Evolutionary conservation across 2,888 invertebrate genomes (phyloP).

Genomic region (Dicyrtoma fusca): DNA sequence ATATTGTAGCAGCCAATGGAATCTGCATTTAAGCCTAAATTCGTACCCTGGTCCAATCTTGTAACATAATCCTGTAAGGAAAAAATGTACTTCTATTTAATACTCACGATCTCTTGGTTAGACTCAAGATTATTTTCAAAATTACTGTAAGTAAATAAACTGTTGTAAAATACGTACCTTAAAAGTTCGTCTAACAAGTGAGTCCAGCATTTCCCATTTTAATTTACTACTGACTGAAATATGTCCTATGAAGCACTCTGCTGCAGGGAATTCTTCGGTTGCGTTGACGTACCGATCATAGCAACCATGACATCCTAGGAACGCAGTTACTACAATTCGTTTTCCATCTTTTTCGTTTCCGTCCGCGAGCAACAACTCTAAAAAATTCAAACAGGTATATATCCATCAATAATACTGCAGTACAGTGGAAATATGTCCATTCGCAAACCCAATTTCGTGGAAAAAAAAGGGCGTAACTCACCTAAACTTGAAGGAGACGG

Average conservation of each 20-base stretch:
- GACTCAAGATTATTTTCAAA: not conserved
- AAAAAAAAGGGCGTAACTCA: too few species aligned
- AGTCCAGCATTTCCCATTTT: slow-evolving; percentile 93
- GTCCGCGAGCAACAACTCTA: slow-evolving; percentile 54
- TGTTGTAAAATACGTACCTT: slow-evolving; percentile 63
- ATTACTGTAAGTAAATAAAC: not conserved
- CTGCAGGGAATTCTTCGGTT: slow-evolving; percentile 67
- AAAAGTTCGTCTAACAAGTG: slow-evolving; percentile 86
- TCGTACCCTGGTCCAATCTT: slow-evolving; percentile 80
- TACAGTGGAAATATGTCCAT: too few species aligned
- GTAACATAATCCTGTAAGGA: slow-evolving; percentile 76
- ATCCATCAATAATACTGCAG: too few species aligned
- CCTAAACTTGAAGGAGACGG: slow-evolving; percentile 39
- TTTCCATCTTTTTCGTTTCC: slow-evolving; percentile 75
- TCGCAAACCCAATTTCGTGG: too few species aligned
- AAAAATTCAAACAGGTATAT: too few species aligned
- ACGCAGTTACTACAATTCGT: slow-evolving; percentile 83
- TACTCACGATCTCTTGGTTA: not conserved
- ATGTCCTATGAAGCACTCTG: slow-evolving; percentile 81
- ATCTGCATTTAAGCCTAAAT: slow-evolving; percentile 79
- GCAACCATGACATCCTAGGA: slow-evolving; percentile 80
- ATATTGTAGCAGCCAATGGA: slow-evolving; percentile 92
- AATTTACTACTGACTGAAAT: slow-evolving; percentile 90
- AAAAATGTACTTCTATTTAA: slow-evolving; percentile 19
- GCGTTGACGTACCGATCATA: slow-evolving; percentile 72